Evolutionary conservation across 1,140 invertebrate genomes (phyloP), one percentile per base, ranked within the genome.

Genomic region (Drosophila murphyi): DNA sequence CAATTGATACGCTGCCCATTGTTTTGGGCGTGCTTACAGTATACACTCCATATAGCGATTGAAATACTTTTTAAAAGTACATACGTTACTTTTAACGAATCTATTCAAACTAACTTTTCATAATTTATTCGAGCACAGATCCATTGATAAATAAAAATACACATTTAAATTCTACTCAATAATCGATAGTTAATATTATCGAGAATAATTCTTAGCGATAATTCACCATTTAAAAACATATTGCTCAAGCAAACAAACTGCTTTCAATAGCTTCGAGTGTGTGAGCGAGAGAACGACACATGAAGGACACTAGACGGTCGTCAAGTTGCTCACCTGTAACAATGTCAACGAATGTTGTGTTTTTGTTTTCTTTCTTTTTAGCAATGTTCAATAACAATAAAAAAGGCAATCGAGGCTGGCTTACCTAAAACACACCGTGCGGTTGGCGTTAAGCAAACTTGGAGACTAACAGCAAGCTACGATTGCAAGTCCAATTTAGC

Each of bases 241-340:
- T 7, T 2, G 28, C 31, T 48, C 50, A 39, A 70, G 28, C n/a
- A 67, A 45, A 52, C 65, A 70, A 20, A 20, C 59, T 70, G 50
- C 32, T 70, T 50, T 62, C 28, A 47, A 47, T n/a, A 35, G 7
- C n/a, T n/a, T 4, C 12, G 1, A 2, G 4, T 31, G 47, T 29
- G 7, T 29, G 47, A 57, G 55, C 0, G 12, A 43, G 41, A 47
- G 43, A 4, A 41, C 34, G 31, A n/a, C 5, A 45, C 50, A 45
- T 62, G 39, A 32, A 71, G 52, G 69, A 70, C 65, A 45, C 72
- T 70, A 62, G 57, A 69, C 35, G 67, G 65, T 70, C 72, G 65
- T 32, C 65, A 62, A 70, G 65, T 39, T 35, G 54, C 43, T 48
- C 12, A 70, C 72, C 72, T 70, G 52, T 41, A 20, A 41, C 50